phyloP scores from a whole-genome alignment of 53 echinoderm and acorn worm genomes.

The Hippasteria phrygiana region DNA sequence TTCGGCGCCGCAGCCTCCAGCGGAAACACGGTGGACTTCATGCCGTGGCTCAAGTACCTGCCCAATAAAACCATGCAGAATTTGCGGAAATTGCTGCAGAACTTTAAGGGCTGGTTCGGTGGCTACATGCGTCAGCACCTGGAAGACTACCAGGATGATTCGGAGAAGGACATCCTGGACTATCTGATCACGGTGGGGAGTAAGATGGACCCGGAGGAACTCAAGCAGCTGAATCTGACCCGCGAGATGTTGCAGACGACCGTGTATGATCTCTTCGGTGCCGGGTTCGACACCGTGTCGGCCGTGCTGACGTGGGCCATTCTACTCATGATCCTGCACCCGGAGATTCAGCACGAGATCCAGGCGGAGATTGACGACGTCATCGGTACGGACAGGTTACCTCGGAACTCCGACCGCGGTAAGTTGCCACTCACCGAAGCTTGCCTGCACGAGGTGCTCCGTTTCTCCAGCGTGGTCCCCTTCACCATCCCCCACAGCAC shows the following conservation, averaged over 20 bases:
- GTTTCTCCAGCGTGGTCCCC: slow-evolving; percentile 80
- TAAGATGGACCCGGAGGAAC: slow-evolving; percentile 74
- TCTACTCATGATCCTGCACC: slow-evolving; percentile 73
- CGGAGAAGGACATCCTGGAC: slow-evolving; percentile 87
- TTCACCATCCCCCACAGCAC: slow-evolving; percentile 92
- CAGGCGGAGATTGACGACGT: slow-evolving; percentile 76
- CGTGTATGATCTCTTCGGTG: slow-evolving; percentile 85
- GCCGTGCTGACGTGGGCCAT: slow-evolving; percentile 80
- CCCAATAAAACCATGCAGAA: slow-evolving; percentile 78
- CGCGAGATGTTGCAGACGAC: slow-evolving; percentile 76
- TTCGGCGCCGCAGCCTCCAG: slow-evolving; percentile 78
- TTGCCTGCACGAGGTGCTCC: slow-evolving; percentile 80
- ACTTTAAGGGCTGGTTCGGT: slow-evolving; percentile 85
- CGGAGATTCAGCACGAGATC: slow-evolving; percentile 77
- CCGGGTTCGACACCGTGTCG: slow-evolving; percentile 90
- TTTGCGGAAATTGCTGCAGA: slow-evolving; percentile 70
- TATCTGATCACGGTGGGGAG: slow-evolving; percentile 77
- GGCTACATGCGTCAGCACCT: slow-evolving; percentile 81
- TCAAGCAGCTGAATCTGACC: slow-evolving; percentile 73
- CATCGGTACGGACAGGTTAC: slow-evolving; percentile 71
- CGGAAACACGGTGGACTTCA: slow-evolving; percentile 89
- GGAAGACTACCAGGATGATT: slow-evolving; percentile 73
- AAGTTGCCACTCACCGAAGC: slow-evolving; percentile 84
- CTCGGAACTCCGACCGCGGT: slow-evolving; percentile 68
- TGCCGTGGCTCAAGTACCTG: slow-evolving; percentile 88